Evolutionary conservation across 1,140 invertebrate species (phyloP).

Genomic region (Helicoverpa zea): DNA sequence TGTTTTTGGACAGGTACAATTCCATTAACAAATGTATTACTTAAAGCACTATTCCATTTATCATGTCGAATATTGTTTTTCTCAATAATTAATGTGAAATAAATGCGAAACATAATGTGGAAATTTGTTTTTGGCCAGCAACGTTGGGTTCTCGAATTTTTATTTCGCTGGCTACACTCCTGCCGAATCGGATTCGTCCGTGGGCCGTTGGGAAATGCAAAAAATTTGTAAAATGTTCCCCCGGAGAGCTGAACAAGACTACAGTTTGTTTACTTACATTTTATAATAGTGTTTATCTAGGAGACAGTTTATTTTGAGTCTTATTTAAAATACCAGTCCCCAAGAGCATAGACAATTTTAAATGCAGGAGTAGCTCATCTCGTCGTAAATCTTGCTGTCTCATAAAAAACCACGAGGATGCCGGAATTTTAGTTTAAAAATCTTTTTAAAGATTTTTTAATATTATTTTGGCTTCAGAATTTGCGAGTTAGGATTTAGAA

Average conservation of each 20-base stretch:
- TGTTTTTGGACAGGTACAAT: too few relatives aligned
- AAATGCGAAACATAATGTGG: slow-evolving; percentile 8
- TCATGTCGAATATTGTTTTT: background rate
- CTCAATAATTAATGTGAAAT: background rate
- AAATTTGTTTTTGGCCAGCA: slow-evolving; percentile 2
- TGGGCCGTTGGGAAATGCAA: slow-evolving; percentile 21
- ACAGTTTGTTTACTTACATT: slow-evolving; percentile 4
- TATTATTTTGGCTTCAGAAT: too few relatives aligned
- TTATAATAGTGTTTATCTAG: background rate
- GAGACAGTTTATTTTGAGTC: background rate
- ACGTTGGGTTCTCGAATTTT: background rate
- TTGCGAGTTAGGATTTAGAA: too few relatives aligned
- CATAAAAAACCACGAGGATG: too few relatives aligned
- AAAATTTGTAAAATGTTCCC: slow-evolving; percentile 30
- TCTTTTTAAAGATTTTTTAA: too few relatives aligned
- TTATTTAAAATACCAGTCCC: background rate
- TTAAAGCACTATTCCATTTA: too few relatives aligned
- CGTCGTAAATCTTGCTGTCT: too few relatives aligned
- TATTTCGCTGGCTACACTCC: background rate
- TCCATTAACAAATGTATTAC: too few relatives aligned
- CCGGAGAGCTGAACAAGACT: background rate
- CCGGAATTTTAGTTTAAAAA: too few relatives aligned
- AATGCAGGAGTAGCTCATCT: too few relatives aligned
- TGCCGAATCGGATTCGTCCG: slow-evolving; percentile 14
- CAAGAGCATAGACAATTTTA: too few relatives aligned